These are phyloP conservation scores for Petrocephalus schoutedeni DNA, from an alignment of 2,797 vertebrate species.

Conservation along the genomic window DNA sequence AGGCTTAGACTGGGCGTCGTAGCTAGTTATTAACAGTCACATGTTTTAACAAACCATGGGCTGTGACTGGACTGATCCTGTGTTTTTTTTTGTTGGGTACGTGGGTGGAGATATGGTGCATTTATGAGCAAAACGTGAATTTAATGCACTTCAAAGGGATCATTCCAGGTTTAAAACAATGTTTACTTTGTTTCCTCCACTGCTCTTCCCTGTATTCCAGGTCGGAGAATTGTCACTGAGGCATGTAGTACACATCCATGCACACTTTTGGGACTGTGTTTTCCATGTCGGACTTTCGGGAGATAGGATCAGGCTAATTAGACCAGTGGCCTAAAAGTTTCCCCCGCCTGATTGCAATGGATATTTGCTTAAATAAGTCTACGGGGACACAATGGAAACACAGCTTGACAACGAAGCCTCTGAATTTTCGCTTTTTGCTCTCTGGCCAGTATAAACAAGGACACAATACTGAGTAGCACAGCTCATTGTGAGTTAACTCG, in stretches of 20 bases:
- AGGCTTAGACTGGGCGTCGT: not conserved
- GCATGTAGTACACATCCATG: not conserved
- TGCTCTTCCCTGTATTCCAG: not conserved
- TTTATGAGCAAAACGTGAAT: not conserved
- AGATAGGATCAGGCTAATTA: constrained; percentile 4
- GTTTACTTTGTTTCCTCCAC: not conserved
- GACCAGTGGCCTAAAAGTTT: not conserved
- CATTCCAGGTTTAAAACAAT: not conserved
- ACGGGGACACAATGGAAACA: constrained; percentile 45
- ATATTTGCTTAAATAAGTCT: constrained; percentile 20
- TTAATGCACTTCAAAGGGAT: not conserved
- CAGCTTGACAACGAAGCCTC: constrained; percentile 24
- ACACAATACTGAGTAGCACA: not conserved
- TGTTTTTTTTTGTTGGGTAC: not conserved
- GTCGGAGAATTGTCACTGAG: not conserved
- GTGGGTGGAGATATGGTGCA: not conserved
- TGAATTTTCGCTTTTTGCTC: constrained; percentile 60
- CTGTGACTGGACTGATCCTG: not conserved
- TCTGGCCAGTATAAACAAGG: constrained; percentile 65
- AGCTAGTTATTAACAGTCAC: not conserved
- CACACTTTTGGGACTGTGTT: not conserved
- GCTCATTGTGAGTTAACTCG: not conserved
- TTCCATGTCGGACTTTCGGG: not conserved
- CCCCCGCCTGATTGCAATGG: not conserved
- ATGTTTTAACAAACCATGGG: not conserved